phyloP scores from a whole-genome alignment of 2,888 invertebrate species.

The Cheilosia vernalis region DNA sequence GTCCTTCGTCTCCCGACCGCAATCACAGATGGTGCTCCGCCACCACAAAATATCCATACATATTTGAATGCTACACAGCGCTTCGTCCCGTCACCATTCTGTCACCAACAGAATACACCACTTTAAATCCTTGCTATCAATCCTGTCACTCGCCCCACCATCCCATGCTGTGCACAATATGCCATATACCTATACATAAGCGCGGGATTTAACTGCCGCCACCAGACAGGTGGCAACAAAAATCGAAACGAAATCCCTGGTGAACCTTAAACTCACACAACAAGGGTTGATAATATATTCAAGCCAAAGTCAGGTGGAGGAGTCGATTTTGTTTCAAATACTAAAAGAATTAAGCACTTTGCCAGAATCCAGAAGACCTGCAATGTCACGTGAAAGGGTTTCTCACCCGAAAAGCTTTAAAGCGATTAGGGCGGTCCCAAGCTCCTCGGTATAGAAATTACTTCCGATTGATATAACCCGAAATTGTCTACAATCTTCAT shows the following conservation, averaged over 20 bases:
- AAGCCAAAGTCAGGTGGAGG: constrained; percentile 39
- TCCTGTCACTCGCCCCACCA: constrained; percentile 30
- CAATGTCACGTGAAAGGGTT: constrained; percentile 44
- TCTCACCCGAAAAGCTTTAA: constrained; percentile 6
- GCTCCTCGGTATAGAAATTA: not conserved
- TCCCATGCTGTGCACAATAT: not conserved
- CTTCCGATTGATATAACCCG: constrained; percentile 18
- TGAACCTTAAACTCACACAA: constrained; percentile 26
- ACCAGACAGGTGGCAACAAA: constrained; percentile 63
- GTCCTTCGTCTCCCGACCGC: constrained; percentile 41
- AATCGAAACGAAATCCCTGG: constrained; percentile 12
- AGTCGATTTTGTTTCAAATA: constrained; percentile 38
- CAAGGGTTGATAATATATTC: constrained; percentile 52
- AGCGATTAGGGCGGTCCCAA: constrained; percentile 7
- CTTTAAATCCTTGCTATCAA: constrained; percentile 65
- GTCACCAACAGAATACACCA: constrained; percentile 58
- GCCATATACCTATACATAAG: constrained; percentile 1
- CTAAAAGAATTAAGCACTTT: constrained; percentile 37
- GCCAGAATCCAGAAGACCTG: constrained; percentile 25
- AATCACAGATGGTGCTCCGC: constrained; percentile 38
- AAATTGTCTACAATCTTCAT: not conserved
- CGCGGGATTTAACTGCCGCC: constrained; percentile 43
- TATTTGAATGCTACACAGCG: constrained; percentile 44
- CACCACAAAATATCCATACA: constrained; percentile 42
- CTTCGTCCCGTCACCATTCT: constrained; percentile 47